Base-by-base conservation (phyloP, 2,888 invertebrate genomes). In the Ochropleura leucogaster region DNA sequence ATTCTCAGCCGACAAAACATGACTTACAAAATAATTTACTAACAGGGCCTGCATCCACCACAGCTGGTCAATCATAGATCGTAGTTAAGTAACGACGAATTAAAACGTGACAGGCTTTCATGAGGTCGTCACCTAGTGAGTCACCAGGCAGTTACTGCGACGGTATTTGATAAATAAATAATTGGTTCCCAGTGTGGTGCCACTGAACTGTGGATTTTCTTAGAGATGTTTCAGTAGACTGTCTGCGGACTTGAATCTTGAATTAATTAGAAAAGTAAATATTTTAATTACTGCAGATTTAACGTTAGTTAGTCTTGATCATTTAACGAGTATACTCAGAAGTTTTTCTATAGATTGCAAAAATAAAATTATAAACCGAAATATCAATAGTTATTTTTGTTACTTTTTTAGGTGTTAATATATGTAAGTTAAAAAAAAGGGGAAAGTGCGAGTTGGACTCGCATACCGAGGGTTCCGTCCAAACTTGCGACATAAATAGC, bases 61-160 rank as follows among this genome's bases (percentile, higher is more conserved):
- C 57, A 71, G 66, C 65, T 62, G 66, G 80, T 79, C 83, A 84
- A 87, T 84, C 82, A 79, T 85, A 83, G 79, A 65, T 49, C 63
- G 64, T 74, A 76, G 76, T 82, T 81, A 78, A 80, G 80, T 64
- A 80, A 66, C 75, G 82, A 87, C 80, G 82, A 88, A 88, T 88
- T 88, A 88, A 85, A 86, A 86, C 83, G 87, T 88, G 88, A 86
- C 89, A 87, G 83, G 83, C 77, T 72, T 84, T 86, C 78, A 89
- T 89, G 85, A 84, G 75, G 76, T 69, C 74, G 73, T 72, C 80
- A 85, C 83, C 82, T 82, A 87, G 73, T 86, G 85, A 86, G 86
- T 81, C 85, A 88, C 74, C 80, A 82, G 77, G 59, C 70, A 72
- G 75, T 77, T 74, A 49, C 68, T 69, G 62, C 74, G 49, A 70